Evolutionary conservation across 1,140 invertebrate genomes (phyloP).

Genomic region (Cheumatopsyche charites): DNA sequence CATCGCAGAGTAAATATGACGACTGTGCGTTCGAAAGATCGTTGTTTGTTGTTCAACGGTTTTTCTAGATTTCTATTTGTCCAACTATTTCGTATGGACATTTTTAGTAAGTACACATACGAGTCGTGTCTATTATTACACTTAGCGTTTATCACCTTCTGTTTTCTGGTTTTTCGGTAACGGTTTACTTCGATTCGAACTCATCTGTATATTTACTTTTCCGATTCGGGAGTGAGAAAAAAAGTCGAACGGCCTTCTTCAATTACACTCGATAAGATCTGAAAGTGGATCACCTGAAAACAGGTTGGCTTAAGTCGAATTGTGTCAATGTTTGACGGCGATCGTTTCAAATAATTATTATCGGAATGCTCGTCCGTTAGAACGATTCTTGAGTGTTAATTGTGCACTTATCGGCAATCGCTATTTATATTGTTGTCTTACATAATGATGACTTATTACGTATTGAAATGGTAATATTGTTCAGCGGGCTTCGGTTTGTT

Average conservation of each 20-base stretch:
- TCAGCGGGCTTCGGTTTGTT: too few species aligned
- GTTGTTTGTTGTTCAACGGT: conserved; percentile 25
- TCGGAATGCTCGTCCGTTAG: too few species aligned
- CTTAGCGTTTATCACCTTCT: conserved; percentile 14
- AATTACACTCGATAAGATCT: conserved; percentile 3
- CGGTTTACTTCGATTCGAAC: conserved; percentile 7
- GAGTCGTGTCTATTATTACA: not conserved
- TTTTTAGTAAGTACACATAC: too few species aligned
- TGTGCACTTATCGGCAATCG: too few species aligned
- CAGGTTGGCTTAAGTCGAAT: conserved; percentile 3
- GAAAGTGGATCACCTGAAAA: conserved; percentile 14
- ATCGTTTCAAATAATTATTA: too few species aligned
- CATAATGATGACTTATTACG: too few species aligned
- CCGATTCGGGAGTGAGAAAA: not conserved
- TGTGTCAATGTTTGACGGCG: not conserved
- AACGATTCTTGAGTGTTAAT: too few species aligned
- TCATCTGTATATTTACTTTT: not conserved
- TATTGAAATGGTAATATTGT: too few species aligned
- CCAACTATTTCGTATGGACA: conserved; percentile 5
- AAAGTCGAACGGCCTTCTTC: conserved; percentile 1
- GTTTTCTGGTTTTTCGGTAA: conserved; percentile 5
- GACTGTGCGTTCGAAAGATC: not conserved
- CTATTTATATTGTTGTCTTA: too few species aligned
- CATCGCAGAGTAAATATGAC: not conserved
- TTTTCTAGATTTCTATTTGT: conserved; percentile 16